phyloP scores from a whole-genome alignment of 2,888 invertebrate genomes.

The Ochropleura leucogaster region DNA sequence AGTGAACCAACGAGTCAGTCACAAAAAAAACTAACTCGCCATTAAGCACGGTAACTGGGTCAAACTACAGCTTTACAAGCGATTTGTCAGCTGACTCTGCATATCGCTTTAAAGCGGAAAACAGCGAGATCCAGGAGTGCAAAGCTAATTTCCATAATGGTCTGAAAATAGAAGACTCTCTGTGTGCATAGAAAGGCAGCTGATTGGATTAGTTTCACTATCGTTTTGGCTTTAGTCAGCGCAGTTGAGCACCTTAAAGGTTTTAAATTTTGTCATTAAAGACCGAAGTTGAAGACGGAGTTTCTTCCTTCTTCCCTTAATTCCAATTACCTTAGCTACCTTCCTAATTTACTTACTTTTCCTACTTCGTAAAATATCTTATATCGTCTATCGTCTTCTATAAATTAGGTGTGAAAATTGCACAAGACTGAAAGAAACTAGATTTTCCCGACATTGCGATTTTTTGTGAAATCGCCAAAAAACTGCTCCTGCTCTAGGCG shows the following conservation, averaged over 20 bases:
- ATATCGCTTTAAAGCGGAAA: conserved; percentile 1
- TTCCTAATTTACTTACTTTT: not conserved
- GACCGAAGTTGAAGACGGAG: not conserved
- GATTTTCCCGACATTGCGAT: not conserved
- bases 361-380: not conserved
- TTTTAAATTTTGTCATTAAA: not conserved
- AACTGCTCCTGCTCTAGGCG: too few relatives aligned
- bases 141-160: conserved; percentile 39
- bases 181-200: not conserved
- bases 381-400: not conserved
- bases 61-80: conserved; percentile 27
- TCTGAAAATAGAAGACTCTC: conserved; percentile 12
- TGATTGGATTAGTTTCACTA: conserved; percentile 24
- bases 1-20: too few relatives aligned
- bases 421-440: not conserved
- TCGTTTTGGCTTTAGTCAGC: conserved; percentile 11
- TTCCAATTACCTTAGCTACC: not conserved
- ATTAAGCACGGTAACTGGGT: conserved; percentile 15
- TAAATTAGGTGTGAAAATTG: not conserved
- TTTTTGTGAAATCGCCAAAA: too few relatives aligned
- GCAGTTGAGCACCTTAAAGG: not conserved
- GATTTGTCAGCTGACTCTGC: conserved; percentile 30
- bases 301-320: not conserved
- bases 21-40: not conserved
- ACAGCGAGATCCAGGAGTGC: conserved; percentile 12